phyloP scores from a whole-genome alignment of 2,113 vertebrate species.

The Oenanthe oenanthe region DNA sequence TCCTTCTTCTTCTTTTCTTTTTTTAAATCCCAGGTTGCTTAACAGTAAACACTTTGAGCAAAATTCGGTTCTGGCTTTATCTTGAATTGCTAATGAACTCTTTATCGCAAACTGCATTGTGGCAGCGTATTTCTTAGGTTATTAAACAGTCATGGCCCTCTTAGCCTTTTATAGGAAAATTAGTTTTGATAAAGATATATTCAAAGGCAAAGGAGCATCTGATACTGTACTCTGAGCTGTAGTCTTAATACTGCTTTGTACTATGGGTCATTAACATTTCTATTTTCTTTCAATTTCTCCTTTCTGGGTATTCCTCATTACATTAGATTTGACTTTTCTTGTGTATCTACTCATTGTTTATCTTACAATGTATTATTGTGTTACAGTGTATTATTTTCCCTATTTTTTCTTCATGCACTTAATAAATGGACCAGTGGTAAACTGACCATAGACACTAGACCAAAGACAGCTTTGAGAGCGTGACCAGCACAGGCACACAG shows the following conservation, averaged over 20 bases:
- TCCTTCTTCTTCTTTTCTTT: neutral
- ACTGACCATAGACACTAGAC: neutral
- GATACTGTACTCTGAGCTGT: neutral
- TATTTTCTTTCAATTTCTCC: neutral
- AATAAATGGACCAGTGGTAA: neutral
- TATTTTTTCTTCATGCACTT: neutral
- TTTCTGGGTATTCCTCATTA: neutral
- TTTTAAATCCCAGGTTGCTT: neutral
- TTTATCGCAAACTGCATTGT: neutral
- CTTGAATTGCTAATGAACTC: neutral
- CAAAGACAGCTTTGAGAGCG: neutral
- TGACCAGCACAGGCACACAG: neutral
- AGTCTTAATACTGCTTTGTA: neutral
- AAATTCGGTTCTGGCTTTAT: neutral
- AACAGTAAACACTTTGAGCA: neutral
- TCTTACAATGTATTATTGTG: neutral
- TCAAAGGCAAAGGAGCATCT: neutral
- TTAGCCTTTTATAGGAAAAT: neutral
- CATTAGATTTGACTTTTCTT: neutral
- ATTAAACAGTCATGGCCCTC: neutral
- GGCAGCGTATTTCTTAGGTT: neutral
- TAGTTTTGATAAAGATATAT: neutral
- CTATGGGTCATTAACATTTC: neutral
- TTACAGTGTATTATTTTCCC: neutral
- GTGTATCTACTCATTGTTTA: neutral